Base-by-base conservation (phyloP, 2,113 vertebrate species). In the Dermatemys mawii region DNA sequence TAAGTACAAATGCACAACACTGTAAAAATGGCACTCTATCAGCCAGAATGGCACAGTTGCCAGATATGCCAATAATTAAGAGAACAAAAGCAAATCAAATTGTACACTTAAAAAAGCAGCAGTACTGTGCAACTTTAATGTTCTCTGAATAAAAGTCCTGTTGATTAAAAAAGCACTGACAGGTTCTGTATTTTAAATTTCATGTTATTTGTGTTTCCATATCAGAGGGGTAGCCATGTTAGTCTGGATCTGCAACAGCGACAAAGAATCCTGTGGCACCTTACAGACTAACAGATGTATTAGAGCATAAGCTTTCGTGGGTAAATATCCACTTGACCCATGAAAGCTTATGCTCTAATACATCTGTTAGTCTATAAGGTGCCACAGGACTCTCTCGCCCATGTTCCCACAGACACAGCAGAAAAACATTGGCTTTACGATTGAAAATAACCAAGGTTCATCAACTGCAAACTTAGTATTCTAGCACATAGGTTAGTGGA, bases 21-120 rank as follows among this genome's bases (percentile, higher is more conserved):
- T 84, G 91, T 87, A 93, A 86, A 92, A 87, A 95, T 22, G 50
- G 44, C 79, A 94, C 44, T 85, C 50, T 63, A 88, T 92, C 78
- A 93, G 79, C 24, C 55, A 84, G 4, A n/a, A 2, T 41, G 51
- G 11, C 85, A 78, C 2, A 38, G 44, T 27, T 96, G 63, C 76
- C 94, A 97, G 55, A 50, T 78, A 81, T 16, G 51, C 26, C 44
- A 90, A 95, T 83, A 93, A 92, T 5, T 44, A 75, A 92, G n/a
- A 90, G 12, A 89, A 93, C 3, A 90, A 17, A 3, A 4, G 24
- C 51, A 88, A 86, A 92, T 54, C 6, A 80, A 6, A 63, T 60
- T 44, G 9, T 89, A 83, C 6, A n/a, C 4, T 21, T 67, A 84
- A n/a, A 5, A 70, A 48, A 19, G 19, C 5, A 55, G 24, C 27